A percentile compares a stretch with the other conserved stretches of the same genome.
Conservation (phyloP, 2,888 invertebrate species). For the Synanthedon formicaeformis region DNA sequence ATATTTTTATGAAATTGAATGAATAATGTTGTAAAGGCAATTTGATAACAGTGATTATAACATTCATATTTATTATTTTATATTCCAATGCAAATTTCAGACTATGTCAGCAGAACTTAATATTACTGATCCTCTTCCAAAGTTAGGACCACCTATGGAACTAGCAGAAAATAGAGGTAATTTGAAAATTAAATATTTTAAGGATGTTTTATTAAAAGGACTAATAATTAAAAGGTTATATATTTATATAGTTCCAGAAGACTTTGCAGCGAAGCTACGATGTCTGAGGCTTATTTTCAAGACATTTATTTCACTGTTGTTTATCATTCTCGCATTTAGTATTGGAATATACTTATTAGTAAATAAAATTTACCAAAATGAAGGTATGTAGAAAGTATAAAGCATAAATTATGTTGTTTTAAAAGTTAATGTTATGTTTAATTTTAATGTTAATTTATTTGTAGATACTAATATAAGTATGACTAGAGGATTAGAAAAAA, state of each 20-base stretch:
- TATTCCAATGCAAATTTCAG: constrained; percentile 15
- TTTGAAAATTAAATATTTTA: constrained; percentile 17
- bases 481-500: constrained; percentile 27
- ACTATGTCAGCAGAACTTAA: constrained; percentile 26
- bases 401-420: neutral
- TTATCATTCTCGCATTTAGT: constrained; percentile 23
- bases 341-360: constrained; percentile 30
- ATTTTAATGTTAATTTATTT: constrained; percentile 6
- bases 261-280: constrained; percentile 13
- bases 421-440: neutral
- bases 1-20: no score
- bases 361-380: constrained; percentile 23
- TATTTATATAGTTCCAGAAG: neutral
- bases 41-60: no score
- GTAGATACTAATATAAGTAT: constrained; percentile 42
- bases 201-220: neutral
- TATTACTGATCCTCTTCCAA: constrained; percentile 22
- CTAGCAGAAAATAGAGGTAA: constrained; percentile 45
- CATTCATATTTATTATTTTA: neutral
- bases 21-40: no score
- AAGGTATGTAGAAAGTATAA: constrained; percentile 22
- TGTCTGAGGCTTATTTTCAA: constrained; percentile 29
- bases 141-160: constrained; percentile 55
- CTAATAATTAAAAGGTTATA: neutral
- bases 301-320: constrained; percentile 25